Evolutionary conservation across 2,888 invertebrate species (phyloP).

Genomic region (Operophtera brumata): DNA sequence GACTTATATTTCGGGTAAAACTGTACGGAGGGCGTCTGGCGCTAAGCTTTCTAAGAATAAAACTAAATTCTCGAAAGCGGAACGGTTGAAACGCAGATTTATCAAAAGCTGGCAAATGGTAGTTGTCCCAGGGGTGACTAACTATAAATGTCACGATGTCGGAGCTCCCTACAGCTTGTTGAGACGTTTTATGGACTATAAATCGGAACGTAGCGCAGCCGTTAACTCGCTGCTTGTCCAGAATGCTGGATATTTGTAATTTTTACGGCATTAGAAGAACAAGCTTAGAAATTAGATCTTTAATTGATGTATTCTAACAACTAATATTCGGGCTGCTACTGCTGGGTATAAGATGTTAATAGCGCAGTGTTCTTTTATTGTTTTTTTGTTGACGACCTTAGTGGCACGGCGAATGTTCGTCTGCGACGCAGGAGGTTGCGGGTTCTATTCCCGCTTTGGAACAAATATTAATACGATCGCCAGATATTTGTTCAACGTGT

Average conservation of each 20-base stretch:
- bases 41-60: too few relatives aligned
- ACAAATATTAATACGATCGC: too few relatives aligned
- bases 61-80: conserved; percentile 9
- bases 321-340: background rate
- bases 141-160: conserved; percentile 60
- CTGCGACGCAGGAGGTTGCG: too few relatives aligned
- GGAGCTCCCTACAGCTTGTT: conserved; percentile 58
- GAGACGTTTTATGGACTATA: conserved; percentile 69
- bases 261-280: background rate
- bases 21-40: too few relatives aligned
- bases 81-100: conserved; percentile 23
- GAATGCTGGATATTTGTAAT: conserved; percentile 25
- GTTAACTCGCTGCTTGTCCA: conserved; percentile 56
- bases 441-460: too few relatives aligned
- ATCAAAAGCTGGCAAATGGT: conserved; percentile 44
- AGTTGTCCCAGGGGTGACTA: conserved; percentile 43
- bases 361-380: background rate
- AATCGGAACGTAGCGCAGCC: conserved; percentile 52
- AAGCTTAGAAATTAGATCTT: background rate
- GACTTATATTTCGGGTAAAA: too few relatives aligned
- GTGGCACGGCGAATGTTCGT: too few relatives aligned
- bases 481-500: too few relatives aligned
- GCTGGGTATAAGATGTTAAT: background rate
- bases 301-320: background rate
- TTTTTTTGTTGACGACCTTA: too few relatives aligned